phyloP scores from a whole-genome alignment of 2,113 vertebrate genomes.

The Austrofundulus limnaeus region DNA sequence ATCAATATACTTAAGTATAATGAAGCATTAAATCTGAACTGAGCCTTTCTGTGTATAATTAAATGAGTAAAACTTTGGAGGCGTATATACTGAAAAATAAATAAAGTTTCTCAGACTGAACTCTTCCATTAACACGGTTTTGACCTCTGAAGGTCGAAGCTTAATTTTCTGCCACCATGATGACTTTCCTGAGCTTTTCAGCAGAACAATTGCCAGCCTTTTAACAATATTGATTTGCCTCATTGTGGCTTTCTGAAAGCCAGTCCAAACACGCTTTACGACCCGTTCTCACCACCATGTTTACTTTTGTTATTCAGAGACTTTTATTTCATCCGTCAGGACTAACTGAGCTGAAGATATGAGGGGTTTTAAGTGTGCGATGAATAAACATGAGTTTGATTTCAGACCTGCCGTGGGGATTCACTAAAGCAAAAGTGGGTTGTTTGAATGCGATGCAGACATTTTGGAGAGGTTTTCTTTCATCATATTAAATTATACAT shows the following conservation, averaged over 20 bases:
- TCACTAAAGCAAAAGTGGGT: slow-evolving; percentile 32
- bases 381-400: slow-evolving; percentile 65
- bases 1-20: no score
- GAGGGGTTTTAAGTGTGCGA: slow-evolving; percentile 35
- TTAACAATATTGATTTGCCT: slow-evolving; percentile 29
- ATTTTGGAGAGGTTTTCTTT: slow-evolving; percentile 28
- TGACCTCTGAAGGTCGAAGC: slow-evolving; percentile 14
- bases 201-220: slow-evolving; percentile 20
- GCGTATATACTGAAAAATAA: not conserved
- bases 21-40: no score
- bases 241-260: slow-evolving; percentile 6
- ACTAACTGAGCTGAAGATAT: slow-evolving; percentile 30
- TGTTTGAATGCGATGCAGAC: slow-evolving; percentile 31
- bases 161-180: not conserved
- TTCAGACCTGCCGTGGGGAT: slow-evolving; percentile 22
- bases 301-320: slow-evolving; percentile 18
- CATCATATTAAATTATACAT: not conserved
- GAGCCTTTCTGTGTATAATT: not conserved
- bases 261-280: not conserved
- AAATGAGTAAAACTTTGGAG: not conserved
- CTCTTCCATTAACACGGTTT: not conserved
- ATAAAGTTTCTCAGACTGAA: not conserved
- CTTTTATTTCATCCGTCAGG: slow-evolving; percentile 22
- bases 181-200: slow-evolving; percentile 8
- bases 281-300: slow-evolving; percentile 5